phyloP scores from a whole-genome alignment of 2,113 vertebrate genomes.

The Lichenostomus cassidix region DNA sequence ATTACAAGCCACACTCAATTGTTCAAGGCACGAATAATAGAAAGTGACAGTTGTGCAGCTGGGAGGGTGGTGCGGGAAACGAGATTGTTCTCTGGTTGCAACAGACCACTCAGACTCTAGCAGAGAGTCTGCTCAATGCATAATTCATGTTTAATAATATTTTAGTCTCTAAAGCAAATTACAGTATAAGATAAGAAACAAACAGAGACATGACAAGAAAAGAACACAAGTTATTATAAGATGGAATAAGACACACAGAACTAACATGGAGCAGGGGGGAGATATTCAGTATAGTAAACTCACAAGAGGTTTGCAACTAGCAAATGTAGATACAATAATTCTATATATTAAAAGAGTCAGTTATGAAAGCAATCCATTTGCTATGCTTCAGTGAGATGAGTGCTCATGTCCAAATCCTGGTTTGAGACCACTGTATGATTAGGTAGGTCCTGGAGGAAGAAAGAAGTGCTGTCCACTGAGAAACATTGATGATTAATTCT shows the following conservation, averaged over 20 bases:
- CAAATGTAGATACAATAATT: neutral
- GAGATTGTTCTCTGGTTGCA: slow-evolving; percentile 16
- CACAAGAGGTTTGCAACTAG: neutral
- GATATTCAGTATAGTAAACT: neutral
- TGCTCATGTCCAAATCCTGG: neutral
- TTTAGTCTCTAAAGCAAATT: slow-evolving; percentile 44
- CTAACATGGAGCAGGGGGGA: neutral
- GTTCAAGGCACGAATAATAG: slow-evolving; percentile 50
- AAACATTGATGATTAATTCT: neutral
- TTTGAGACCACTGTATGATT: neutral
- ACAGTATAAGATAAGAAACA: slow-evolving; percentile 19
- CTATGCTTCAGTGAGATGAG: neutral
- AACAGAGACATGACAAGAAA: neutral
- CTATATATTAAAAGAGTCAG: neutral
- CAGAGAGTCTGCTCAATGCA: slow-evolving; percentile 34
- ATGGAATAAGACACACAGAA: neutral
- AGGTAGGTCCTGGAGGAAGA: neutral
- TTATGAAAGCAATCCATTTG: neutral
- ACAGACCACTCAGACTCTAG: slow-evolving; percentile 20
- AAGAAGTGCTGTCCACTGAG: neutral
- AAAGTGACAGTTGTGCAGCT: slow-evolving; percentile 70
- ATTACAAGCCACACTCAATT: slow-evolving; percentile 64
- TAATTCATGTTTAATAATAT: slow-evolving; percentile 59
- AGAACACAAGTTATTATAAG: neutral
- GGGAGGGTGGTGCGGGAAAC: slow-evolving; percentile 21